Percentiles rank a stretch among this genome's conserved stretches.
Conservation (phyloP, 1,140 invertebrate genomes). For the Tetraneura akinire region DNA sequence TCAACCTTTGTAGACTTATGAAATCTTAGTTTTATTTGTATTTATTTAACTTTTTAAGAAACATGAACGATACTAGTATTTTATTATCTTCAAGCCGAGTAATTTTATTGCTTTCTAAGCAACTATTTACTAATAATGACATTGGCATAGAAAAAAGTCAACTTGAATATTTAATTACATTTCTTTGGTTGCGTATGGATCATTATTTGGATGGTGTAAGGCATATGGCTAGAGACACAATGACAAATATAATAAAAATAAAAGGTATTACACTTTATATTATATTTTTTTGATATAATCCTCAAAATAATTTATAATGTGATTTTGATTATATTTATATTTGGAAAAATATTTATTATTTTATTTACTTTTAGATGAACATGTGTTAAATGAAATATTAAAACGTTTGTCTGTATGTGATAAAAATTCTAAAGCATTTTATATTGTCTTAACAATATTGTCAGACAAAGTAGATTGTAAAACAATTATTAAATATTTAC, state of each 20-base stretch:
- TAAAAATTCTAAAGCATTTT: constrained; percentile 42
- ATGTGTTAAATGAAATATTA: constrained; percentile 18
- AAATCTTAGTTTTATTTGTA: background rate
- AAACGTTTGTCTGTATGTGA: background rate
- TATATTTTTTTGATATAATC: background rate
- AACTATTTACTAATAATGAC: background rate
- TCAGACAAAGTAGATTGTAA: constrained; percentile 10
- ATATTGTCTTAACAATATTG: constrained; percentile 19
- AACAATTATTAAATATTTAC: constrained; percentile 18
- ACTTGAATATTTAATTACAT: constrained; percentile 29
- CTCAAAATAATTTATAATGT: background rate
- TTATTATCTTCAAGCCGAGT: constrained; percentile 40
- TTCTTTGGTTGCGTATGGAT: constrained; percentile 60
- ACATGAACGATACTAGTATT: constrained; percentile 31
- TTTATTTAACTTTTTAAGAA: background rate
- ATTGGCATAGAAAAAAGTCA: constrained; percentile 9
- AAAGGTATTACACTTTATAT: background rate
- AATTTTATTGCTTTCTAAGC: constrained; percentile 24
- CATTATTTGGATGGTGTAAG: constrained; percentile 65
- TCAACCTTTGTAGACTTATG: background rate
- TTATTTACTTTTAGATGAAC: constrained; percentile 15
- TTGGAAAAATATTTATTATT: background rate
- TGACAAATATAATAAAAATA: constrained; percentile 59
- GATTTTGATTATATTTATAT: background rate
- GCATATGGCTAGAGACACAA: constrained; percentile 60